Evolutionary conservation across 2,113 vertebrate genomes (phyloP).

Genomic region (Agapornis roseicollis): DNA sequence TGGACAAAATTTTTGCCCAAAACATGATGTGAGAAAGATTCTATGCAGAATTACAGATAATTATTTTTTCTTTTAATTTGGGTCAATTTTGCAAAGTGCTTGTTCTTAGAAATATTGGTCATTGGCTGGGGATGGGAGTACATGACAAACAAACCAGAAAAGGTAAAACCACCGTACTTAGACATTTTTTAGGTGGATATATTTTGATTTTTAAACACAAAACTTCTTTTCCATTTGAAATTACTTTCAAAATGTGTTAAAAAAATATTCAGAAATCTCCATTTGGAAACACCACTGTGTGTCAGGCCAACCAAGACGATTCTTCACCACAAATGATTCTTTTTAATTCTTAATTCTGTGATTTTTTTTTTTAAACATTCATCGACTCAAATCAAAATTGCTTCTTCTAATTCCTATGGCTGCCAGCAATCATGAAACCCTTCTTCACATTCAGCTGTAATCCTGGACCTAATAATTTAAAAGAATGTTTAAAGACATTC

Average conservation of each 20-base stretch:
- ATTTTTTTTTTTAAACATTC: slow-evolving; percentile 31
- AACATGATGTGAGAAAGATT: neutral
- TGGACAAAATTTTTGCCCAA: neutral
- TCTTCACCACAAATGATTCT: neutral
- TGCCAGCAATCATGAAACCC: neutral
- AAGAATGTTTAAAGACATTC: neutral
- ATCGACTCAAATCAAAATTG: neutral
- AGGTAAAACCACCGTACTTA: neutral
- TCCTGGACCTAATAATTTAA: neutral
- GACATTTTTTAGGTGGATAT: neutral
- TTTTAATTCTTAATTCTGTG: neutral
- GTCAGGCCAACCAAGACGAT: slow-evolving; percentile 13
- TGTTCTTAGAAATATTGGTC: neutral
- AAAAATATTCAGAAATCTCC: neutral
- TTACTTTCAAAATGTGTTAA: neutral
- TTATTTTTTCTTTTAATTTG: neutral
- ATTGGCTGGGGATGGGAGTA: accelerated
- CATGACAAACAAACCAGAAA: neutral
- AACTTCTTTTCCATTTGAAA: neutral
- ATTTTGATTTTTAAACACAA: neutral
- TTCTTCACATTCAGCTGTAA: neutral
- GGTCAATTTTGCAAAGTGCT: neutral
- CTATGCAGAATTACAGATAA: neutral
- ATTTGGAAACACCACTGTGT: neutral
- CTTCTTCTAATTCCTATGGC: neutral